Base-by-base conservation (phyloP, 2,888 invertebrate genomes). In the Cerceris ruficornis region DNA sequence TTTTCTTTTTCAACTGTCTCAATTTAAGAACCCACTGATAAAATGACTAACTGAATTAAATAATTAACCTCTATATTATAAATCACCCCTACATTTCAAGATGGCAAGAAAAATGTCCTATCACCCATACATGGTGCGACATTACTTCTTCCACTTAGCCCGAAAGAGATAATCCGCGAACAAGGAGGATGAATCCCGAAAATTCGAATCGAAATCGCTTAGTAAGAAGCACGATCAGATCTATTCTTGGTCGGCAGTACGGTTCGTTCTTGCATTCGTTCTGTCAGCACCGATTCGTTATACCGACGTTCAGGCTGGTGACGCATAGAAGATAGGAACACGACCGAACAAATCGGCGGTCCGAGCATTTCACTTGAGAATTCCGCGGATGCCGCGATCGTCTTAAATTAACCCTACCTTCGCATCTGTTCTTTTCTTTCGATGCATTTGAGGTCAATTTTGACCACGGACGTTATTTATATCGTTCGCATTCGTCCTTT, bases 351-450 rank as follows among this genome's bases (percentile, higher is more conserved):
- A 81, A 81, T 81, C 76, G 61, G 65, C 69, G 64, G 69, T 69
- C 54, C 64, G 41, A 52, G 69, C 65, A 74, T 71, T 69, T 75
- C 71, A 62, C 66, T 75, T 67, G 62, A 46, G 77, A 77, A 86
- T 86, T 85, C 82, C 79, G 68, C 68, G 77, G 74, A 75, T 72
- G 72, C 72, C 61, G 60, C 69, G 69, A 82, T 85, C 81, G 77
- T 82, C 84, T 85, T 82, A 87, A 87, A 86, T 86, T 84, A 87
- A 85, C 82, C 69, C 76, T 58, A 71, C 57, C 15, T n/a, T 41
- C 66, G 52, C 57, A 65, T 57, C 61, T 50, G 60, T 17, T 58
- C 17, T 50, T 39, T 46, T 67, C 28, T 61, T 17, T 6, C 49
- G 46, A 59, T 54, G 58, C 42, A 42, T n/a, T 9, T 46, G 42